Evolutionary conservation across 2,888 invertebrate species (phyloP), one percentile per base, ranked within the genome.

Genomic region (Muscina levida): DNA sequence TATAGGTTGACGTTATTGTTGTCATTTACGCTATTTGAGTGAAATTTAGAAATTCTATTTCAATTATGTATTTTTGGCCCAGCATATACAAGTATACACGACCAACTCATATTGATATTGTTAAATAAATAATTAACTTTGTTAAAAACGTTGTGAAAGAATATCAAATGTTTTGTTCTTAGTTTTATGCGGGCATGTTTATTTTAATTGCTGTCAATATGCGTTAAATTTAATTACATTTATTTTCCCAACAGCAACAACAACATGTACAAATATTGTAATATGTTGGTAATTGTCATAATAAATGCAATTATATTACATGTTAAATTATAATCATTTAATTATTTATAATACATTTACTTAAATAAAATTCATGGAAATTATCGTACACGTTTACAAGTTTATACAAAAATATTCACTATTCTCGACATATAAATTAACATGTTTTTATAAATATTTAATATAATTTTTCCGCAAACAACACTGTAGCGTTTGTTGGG

Each of bases 201-300:
- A 59, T 71, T 53, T 44, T 73, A 76, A 72, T 70, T 81, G 72
- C 67, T 79, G 82, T 80, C 72, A 82, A 80, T 74, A 70, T 80
- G 70, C 72, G 72, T 76, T 72, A 82, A 80, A 82, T 76, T 77
- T 70, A 82, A 82, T 82, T 78, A 82, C 37, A 80, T 80, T 79
- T 75, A 67, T 59, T 68, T 46, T 31, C 31, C 31, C 8, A 26
- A 24, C 24, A 70, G n/a, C 1, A 39, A 42, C 72, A 13, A 62
- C 39, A 44, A 26, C n/a, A 51, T 37, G 6, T 19, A 31, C 31
- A 31, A 31, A 59, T 39, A 22, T 17, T 37, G 17, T 15, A 39
- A 65, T 46, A 57, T 56, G 17, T 24, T 68, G 39, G 31, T 72
- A 65, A 72, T 72, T 73, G 70, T 73, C 72, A 70, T 70, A 70